Evolutionary conservation across 2,797 vertebrate genomes (phyloP).

Genomic region (Xiphophorus birchmanni): DNA sequence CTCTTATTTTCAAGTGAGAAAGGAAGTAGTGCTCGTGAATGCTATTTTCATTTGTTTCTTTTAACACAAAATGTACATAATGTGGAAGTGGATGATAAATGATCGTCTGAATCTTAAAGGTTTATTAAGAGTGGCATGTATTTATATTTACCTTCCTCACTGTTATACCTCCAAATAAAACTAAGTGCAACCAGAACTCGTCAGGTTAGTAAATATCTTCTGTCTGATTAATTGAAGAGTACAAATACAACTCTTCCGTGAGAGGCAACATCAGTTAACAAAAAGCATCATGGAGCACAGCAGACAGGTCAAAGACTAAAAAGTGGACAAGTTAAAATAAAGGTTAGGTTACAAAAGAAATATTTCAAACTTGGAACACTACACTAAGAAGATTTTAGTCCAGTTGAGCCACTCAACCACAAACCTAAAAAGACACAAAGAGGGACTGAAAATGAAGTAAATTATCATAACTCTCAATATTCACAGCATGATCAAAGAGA

Average conservation of each 20-base stretch:
- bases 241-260: not conserved
- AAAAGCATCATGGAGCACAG: not conserved
- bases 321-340: not conserved
- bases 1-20: not conserved
- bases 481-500: slow-evolving; percentile 58
- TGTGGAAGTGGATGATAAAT: not conserved
- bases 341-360: not conserved
- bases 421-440: not conserved
- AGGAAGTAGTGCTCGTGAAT: not conserved
- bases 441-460: slow-evolving; percentile 35
- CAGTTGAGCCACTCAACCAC: not conserved
- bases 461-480: slow-evolving; percentile 38
- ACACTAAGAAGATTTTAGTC: not conserved
- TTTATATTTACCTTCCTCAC: not conserved
- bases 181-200: not conserved
- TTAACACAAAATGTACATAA: not conserved
- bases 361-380: not conserved
- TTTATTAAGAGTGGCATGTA: not conserved
- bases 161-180: not conserved
- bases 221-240: not conserved
- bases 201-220: not conserved
- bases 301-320: not conserved
- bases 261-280: not conserved
- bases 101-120: not conserved
- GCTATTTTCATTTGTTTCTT: not conserved